These are phyloP conservation scores for Suricata suricatta DNA, from an alignment of 2,113 vertebrate species.

Conservation along the genomic window DNA sequence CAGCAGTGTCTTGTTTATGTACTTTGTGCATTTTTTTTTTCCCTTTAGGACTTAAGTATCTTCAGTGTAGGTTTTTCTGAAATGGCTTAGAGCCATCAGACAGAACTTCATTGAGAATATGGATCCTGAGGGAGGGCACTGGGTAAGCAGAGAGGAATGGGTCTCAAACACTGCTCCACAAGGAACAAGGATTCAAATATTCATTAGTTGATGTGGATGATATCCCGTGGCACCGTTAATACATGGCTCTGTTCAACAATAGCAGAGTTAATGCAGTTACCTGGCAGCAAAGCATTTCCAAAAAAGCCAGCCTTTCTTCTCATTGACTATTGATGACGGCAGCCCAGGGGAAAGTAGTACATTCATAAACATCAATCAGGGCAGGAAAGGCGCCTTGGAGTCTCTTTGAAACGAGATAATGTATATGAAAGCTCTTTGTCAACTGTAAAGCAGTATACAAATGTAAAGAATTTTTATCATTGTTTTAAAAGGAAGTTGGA, in stretches of 20 bases:
- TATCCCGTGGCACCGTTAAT: slow-evolving; percentile 74
- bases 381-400: slow-evolving; percentile 63
- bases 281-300: slow-evolving; percentile 70
- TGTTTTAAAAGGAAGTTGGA: slow-evolving; percentile 66
- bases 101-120: slow-evolving; percentile 21
- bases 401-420: slow-evolving; percentile 76
- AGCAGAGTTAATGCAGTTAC: slow-evolving; percentile 65
- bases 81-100: background rate
- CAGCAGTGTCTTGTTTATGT: background rate
- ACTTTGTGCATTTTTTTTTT: background rate
- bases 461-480: slow-evolving; percentile 66
- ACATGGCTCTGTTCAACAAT: slow-evolving; percentile 59
- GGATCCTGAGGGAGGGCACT: background rate
- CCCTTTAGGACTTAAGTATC: background rate
- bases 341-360: slow-evolving; percentile 61
- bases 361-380: slow-evolving; percentile 77
- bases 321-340: slow-evolving; percentile 79
- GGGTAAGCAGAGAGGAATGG: slow-evolving; percentile 35
- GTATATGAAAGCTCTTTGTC: slow-evolving; percentile 77
- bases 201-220: slow-evolving; percentile 71
- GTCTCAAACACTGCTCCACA: slow-evolving; percentile 43
- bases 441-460: slow-evolving; percentile 70
- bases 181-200: slow-evolving; percentile 67
- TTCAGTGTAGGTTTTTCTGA: slow-evolving; percentile 23
- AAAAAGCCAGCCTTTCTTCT: slow-evolving; percentile 34